phyloP scores from a whole-genome alignment of 2,888 invertebrate genomes.

The Drosophila anomalipes region DNA sequence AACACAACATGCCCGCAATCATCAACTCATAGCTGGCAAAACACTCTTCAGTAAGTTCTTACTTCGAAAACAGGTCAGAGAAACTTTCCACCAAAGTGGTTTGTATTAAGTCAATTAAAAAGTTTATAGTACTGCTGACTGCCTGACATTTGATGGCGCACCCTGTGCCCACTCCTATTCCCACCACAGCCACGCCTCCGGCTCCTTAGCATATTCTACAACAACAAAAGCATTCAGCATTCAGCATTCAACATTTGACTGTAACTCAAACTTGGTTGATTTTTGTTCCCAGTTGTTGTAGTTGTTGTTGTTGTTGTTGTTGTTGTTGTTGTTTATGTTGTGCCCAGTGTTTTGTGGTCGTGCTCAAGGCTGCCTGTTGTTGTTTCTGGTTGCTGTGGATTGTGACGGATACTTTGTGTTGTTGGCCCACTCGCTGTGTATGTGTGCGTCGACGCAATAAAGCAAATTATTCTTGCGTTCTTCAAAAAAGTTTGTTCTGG shows the following conservation, averaged over 20 bases:
- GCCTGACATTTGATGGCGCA: constrained; percentile 75
- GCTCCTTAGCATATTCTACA: constrained; percentile 70
- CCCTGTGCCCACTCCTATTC: constrained; percentile 8
- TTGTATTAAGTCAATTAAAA: constrained; percentile 81
- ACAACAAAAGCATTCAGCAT: constrained; percentile 24
- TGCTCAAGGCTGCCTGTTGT: constrained; percentile 26
- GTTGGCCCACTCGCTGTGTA: constrained; percentile 5
- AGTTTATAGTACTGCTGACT: constrained; percentile 72
- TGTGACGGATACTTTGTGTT: constrained; percentile 51
- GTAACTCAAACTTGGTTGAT: constrained; percentile 33
- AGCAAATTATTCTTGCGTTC: constrained; percentile 79
- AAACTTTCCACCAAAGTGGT: constrained; percentile 79
- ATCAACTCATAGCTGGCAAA: constrained; percentile 60
- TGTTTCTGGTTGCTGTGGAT: constrained; percentile 32
- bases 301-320: not conserved
- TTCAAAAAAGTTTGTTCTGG: constrained; percentile 73
- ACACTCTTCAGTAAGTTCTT: constrained; percentile 58
- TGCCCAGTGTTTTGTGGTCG: constrained; percentile 59
- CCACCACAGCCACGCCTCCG: constrained; percentile 12
- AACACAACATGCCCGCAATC: constrained; percentile 73
- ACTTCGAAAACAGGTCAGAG: constrained; percentile 76
- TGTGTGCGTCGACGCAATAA: constrained; percentile 57
- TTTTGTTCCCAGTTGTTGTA: constrained; percentile 25
- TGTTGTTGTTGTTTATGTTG: constrained; percentile 29
- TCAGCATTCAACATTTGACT: constrained; percentile 53